Evolutionary conservation across 1,140 invertebrate genomes (phyloP), one percentile per base, ranked within the genome.

Genomic region (Geopemphigus sp.): DNA sequence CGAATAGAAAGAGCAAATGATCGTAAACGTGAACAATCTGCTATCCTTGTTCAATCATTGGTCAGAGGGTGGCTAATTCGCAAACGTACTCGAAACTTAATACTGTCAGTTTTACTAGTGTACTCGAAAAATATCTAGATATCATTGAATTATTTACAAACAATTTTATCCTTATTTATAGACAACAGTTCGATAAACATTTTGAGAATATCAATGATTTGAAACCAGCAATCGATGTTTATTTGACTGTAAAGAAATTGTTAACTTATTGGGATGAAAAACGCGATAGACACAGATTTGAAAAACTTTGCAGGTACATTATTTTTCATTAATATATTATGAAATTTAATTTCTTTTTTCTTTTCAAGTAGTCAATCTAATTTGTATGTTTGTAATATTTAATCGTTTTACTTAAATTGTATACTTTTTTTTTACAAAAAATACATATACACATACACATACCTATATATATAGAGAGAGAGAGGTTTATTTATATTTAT

Each of bases 1-100:
- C 88, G 95, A 82, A 91, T 89, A 83, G 93, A 96, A 85, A 88
- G 95, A 82, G 94, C 93, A 4, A 86, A 92, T 68, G 95, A 95
- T 83, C 92, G 94, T 85, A 89, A 90, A 82, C 88, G 89, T 59
- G 92, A 95, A 84, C 86, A 87, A 80, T 92, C 92, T 19, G 90
- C 90, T 70, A 88, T 89, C 12, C 86, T 88, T 81, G 90, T 95
- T 82, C 94, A 96, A 84, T 88, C 92, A 6, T 85, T 87, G 76
- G 85, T 93, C 45, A 88, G 92, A 83, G 91, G 90, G 81, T 95
- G 91, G 89, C 85, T 93, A n/a, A 87, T 88, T 0, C 87, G 91
- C 80, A 86, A 86, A 63, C 88, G 86, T 83, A 89, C 90, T 82
- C 84, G 87, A 22, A 87, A 85, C 70, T 84, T 85, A 82, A 90